A percentile compares a stretch with the other conserved stretches of the same genome.
phyloP scores from a whole-genome alignment of 2,797 vertebrate genomes.

The Falco rusticolus region DNA sequence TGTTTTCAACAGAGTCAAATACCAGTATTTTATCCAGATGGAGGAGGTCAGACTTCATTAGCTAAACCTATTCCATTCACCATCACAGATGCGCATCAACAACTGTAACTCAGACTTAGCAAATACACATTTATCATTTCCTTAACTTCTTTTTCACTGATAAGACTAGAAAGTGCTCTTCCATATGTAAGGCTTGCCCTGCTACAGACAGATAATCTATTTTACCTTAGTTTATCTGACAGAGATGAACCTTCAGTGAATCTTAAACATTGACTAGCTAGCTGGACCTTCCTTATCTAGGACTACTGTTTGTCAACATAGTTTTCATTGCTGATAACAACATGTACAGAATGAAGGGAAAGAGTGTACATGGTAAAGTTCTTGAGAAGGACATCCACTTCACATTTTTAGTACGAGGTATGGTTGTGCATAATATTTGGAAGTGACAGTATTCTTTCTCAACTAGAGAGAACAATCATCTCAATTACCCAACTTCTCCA shows the following conservation, averaged over 20 bases:
- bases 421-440: neutral
- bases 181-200: neutral
- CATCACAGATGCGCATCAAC: neutral
- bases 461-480: neutral
- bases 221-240: neutral
- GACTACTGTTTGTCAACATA: neutral
- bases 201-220: neutral
- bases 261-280: neutral
- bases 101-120: neutral
- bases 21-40: neutral
- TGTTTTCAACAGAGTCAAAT: neutral
- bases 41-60: neutral
- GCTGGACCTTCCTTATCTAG: neutral
- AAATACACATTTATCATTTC: neutral
- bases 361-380: neutral
- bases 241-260: neutral
- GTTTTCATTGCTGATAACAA: neutral
- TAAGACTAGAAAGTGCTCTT: neutral
- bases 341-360: neutral
- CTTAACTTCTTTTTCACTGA: neutral
- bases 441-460: neutral
- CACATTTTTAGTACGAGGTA: neutral
- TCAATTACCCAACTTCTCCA: neutral
- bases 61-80: neutral
- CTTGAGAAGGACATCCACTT: neutral